A percentile compares a stretch with the other conserved stretches of the same genome.
phyloP scores from a whole-genome alignment of 2,888 invertebrate genomes.

The Argyresthia albistria region DNA sequence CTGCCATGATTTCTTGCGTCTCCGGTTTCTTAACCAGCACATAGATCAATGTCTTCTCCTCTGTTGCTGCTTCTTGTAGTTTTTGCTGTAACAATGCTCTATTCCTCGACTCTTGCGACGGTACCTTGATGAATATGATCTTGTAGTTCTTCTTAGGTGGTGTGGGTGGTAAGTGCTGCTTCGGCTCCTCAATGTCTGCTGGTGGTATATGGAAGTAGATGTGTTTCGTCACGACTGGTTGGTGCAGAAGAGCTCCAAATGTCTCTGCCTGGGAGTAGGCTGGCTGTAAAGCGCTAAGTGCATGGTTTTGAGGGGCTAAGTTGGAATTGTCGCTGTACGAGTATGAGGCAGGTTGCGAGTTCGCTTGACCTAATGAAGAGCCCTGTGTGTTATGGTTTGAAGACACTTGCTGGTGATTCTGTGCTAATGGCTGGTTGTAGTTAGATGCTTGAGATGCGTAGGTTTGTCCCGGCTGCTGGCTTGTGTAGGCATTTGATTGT shows the following conservation, averaged over 20 bases:
- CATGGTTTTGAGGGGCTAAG: neutral
- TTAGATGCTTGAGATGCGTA: neutral
- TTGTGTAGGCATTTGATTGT: neutral
- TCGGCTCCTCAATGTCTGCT: constrained; percentile 73
- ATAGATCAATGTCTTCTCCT: constrained; percentile 81
- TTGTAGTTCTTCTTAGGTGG: constrained; percentile 79
- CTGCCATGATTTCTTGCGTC: constrained; percentile 14
- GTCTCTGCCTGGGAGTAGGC: neutral
- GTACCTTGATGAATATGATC: constrained; percentile 84
- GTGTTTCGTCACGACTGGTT: constrained; percentile 73
- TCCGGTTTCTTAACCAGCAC: constrained; percentile 79
- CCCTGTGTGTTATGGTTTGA: neutral
- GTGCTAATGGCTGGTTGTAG: neutral
- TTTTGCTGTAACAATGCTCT: constrained; percentile 44
- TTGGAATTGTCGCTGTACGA: no score
- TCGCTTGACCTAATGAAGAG: no score
- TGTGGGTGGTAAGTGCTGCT: constrained; percentile 51
- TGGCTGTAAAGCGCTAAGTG: no score
- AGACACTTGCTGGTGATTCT: neutral
- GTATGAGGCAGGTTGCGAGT: no score
- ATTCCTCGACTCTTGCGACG: constrained; percentile 70
- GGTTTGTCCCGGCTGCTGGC: neutral
- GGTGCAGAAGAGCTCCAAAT: neutral
- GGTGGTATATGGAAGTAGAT: constrained; percentile 84
- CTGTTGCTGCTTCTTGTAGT: constrained; percentile 66